Evolutionary conservation across 2,797 vertebrate genomes (phyloP), one percentile per base, ranked within the genome.

Genomic region (Mormyrops attenuatus): DNA sequence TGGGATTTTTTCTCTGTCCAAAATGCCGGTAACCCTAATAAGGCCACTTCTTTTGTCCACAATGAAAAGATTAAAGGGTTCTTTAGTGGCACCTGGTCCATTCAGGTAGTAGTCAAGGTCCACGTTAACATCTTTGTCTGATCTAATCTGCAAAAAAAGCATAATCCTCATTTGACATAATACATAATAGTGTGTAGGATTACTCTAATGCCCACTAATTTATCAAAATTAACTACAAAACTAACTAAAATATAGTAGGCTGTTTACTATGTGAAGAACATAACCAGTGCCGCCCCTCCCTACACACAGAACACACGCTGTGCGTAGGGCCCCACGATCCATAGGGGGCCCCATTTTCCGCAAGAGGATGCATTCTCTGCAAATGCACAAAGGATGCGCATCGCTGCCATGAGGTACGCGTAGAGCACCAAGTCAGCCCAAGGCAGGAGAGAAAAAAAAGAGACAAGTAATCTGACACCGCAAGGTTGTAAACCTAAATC

Each of bases 1-100:
- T 2, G 95, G 92, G 2, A 88, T 96, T 93, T 95, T 89, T 93
- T 98, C 97, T 90, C 97, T 94, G 92, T 98, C 97, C 47, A 98
- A 95, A n/a, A 57, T 94, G 89, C 92, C 95, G 13, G 94, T 96
- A 60, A 97, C 6, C 0, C 93, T 95, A 88, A 97, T 60, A 0
- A 94, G 90, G 85, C 97, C 97, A 1, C 94, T 96, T 44, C 85
- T 88, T 53, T 94, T 92, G 49, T 96, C 91, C 49, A 97, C 96
- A 86, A 94, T 88, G 90, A 98, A 97, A 49, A 95, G 57, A 82
- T 95, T 94, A 5, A 94, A 91, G 0, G 97, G 97, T 0, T 92
- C 90, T 60, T 90, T 20, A 88, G 94, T 94, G 20, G 96, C 96
- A 44, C 97, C 97, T 0, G 88, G 92, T 50, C 97, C 97, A n/a